These are phyloP conservation scores for Hemichromis elongatus DNA, from an alignment of 2,113 vertebrate species.

Conservation along the genomic window DNA sequence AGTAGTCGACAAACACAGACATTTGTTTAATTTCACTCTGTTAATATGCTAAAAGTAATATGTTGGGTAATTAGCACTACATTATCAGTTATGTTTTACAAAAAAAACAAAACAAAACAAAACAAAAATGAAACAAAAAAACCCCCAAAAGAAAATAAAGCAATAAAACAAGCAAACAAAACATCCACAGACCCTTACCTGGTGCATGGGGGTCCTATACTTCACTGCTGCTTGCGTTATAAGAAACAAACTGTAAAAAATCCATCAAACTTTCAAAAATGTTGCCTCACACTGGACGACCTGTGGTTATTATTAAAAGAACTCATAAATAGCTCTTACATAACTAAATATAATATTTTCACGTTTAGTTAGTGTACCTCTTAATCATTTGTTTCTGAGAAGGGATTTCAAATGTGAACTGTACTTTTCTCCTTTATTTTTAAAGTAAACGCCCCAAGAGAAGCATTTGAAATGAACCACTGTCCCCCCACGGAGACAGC, in stretches of 20 bases:
- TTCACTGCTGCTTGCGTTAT: background rate
- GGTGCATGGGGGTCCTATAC: background rate
- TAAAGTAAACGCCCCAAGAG: background rate
- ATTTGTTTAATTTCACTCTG: accelerated
- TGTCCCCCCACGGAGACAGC: background rate
- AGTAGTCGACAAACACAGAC: background rate
- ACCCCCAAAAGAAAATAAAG: too few species aligned
- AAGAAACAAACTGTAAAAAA: background rate
- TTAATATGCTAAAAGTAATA: background rate
- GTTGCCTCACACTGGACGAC: background rate
- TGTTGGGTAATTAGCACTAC: background rate
- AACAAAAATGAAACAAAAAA: too few species aligned
- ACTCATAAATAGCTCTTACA: background rate
- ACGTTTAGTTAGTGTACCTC: background rate
- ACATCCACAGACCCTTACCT: background rate
- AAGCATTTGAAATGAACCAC: background rate
- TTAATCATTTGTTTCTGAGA: background rate
- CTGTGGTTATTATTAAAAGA: background rate
- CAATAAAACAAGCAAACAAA: background rate
- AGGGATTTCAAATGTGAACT: background rate
- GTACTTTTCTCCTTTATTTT: background rate
- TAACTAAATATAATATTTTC: background rate
- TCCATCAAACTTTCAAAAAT: background rate
- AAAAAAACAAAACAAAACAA: background rate
- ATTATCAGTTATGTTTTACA: background rate